These are phyloP conservation scores for Triplophysa siluroides DNA, from an alignment of 2,113 vertebrate genomes.

Conservation along the genomic window DNA sequence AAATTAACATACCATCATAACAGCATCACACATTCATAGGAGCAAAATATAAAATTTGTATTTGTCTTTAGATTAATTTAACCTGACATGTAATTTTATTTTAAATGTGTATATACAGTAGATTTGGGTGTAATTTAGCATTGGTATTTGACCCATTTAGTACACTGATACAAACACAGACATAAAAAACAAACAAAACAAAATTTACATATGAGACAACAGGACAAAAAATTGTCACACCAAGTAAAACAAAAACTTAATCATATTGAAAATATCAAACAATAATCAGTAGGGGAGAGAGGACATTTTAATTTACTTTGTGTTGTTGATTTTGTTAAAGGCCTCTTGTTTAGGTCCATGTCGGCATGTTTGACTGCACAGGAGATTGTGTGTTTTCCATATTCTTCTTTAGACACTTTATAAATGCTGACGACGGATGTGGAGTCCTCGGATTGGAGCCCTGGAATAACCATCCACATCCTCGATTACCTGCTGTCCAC, in stretches of 20 bases:
- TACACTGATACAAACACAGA: not conserved
- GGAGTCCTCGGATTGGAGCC: not conserved
- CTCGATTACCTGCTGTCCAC: not conserved
- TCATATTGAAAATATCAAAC: not conserved
- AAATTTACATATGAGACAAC: not conserved
- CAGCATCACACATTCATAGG: too few relatives aligned
- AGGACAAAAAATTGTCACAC: not conserved
- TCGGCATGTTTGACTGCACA: not conserved
- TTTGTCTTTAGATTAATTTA: too few relatives aligned
- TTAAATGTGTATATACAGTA: too few relatives aligned
- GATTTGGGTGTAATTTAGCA: too few relatives aligned
- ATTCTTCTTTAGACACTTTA: not conserved
- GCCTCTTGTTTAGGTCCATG: accelerated
- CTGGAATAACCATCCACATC: not conserved
- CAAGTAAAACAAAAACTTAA: not conserved
- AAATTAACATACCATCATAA: too few relatives aligned
- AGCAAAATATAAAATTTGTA: too few relatives aligned
- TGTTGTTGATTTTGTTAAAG: not conserved
- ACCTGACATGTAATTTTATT: too few relatives aligned
- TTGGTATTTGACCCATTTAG: not conserved
- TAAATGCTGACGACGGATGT: constrained; percentile 21
- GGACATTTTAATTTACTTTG: not conserved
- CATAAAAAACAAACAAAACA: not conserved
- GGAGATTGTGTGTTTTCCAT: not conserved
- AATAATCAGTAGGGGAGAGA: not conserved